Base-by-base conservation (phyloP, 2,888 invertebrate genomes). In the Perithous albicinctus region DNA sequence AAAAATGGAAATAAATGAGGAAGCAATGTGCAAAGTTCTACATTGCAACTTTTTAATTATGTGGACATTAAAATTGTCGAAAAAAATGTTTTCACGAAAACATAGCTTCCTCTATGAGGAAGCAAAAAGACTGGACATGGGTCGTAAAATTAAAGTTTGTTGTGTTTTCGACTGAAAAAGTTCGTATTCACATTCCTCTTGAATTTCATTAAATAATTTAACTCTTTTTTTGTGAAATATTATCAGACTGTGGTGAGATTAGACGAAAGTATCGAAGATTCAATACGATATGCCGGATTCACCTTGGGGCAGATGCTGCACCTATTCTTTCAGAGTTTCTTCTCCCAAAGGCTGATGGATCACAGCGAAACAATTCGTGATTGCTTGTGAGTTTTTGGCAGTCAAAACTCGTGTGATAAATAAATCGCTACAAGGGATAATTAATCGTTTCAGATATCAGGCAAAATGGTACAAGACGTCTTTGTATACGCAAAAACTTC, bases 381-480 rank as follows among this genome's bases (percentile, higher is more conserved):
- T 38, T 29, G 59, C 23, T 15, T 72, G 78, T 78, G 29, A 74
- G 51, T 29, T 54, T 54, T 12, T 15, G 0, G 5, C n/a, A 8
- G 6, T 51, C 7, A 10, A 2, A 12, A n/a, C 3, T 2, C 18
- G n/a, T 4, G 1, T 32, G 10, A 2, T 32, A 20, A 26, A 41
- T 15, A 64, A 63, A 63, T 7, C 7, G n/a, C n/a, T 1, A 23
- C 43, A 43, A 46, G 6, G 12, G 18, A 63, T 63, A 6, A 41
- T 20, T 20, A 8, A 8, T 35, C 5, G 26, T 15, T 56, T 70
- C 35, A 78, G 78, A 51, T 69, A 18, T 15, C 70, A 78, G 51
- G 56, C 70, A 12, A 48, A 82, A 48, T 82, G 78, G 82, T 78
- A 82, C 56, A 70, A 35, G 41, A 51, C 69, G 6, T 69, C 81